Conservation (phyloP, 1,140 invertebrate species). For the Drosophila asahinai region DNA sequence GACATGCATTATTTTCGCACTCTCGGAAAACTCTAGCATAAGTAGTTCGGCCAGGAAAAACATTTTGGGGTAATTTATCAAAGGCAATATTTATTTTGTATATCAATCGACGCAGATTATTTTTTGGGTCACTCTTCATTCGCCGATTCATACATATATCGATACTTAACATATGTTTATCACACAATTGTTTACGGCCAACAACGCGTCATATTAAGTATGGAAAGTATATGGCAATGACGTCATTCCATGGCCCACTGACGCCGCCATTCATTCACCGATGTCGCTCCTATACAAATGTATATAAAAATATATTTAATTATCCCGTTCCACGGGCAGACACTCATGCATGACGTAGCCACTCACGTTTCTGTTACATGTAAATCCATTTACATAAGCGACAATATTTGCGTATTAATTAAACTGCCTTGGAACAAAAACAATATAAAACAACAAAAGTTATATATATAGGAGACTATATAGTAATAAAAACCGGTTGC, state of each 20-base stretch:
- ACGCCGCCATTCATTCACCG: slow-evolving; percentile 30
- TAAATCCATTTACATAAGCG: slow-evolving; percentile 68
- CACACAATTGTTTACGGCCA: slow-evolving; percentile 24
- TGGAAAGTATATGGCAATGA: slow-evolving; percentile 27
- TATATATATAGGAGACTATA: not conserved
- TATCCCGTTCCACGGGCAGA: slow-evolving; percentile 4
- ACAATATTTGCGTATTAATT: slow-evolving; percentile 78
- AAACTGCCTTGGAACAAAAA: slow-evolving; percentile 47
- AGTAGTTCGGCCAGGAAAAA: slow-evolving; percentile 4
- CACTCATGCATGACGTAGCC: slow-evolving; percentile 47
- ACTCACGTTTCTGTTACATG: slow-evolving; percentile 31
- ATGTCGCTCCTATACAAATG: slow-evolving; percentile 13
- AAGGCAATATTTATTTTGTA: slow-evolving; percentile 3
- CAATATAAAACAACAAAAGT: slow-evolving; percentile 26
- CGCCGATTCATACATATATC: slow-evolving; percentile 4
- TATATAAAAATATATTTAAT: slow-evolving; percentile 16
- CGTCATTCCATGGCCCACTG: slow-evolving; percentile 65
- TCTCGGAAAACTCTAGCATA: not conserved
- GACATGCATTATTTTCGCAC: slow-evolving; percentile 11
- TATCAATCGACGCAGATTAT: slow-evolving; percentile 1
- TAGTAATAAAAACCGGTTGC: slow-evolving; percentile 34
- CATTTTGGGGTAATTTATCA: slow-evolving; percentile 20
- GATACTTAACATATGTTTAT: slow-evolving; percentile 53
- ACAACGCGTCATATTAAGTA: slow-evolving; percentile 8
- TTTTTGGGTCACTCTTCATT: slow-evolving; percentile 9